Conservation (phyloP, 2,888 invertebrate species). For the Emesis furor region DNA sequence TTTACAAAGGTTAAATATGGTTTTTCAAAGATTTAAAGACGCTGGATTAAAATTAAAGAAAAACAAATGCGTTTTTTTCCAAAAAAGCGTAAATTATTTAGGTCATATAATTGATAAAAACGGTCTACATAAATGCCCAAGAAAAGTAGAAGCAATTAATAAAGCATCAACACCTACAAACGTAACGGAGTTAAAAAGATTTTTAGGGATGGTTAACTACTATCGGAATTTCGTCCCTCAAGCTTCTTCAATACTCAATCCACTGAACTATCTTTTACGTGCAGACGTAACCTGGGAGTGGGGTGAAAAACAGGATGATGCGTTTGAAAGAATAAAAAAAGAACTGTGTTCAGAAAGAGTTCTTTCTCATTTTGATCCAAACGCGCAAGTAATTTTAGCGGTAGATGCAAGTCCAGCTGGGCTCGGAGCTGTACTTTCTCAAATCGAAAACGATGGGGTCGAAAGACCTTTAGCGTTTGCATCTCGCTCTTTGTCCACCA, state of each 20-base stretch:
- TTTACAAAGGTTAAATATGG: constrained; percentile 32
- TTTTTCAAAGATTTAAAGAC: constrained; percentile 51
- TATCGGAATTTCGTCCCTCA: no score
- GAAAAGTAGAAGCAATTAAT: no score
- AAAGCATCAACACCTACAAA: no score
- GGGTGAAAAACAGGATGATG: constrained; percentile 27
- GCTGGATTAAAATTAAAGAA: constrained; percentile 47
- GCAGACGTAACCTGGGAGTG: constrained; percentile 55
- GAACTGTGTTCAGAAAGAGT: constrained; percentile 28
- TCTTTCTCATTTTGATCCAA: constrained; percentile 42
- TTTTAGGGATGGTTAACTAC: no score
- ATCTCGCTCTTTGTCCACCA: constrained; percentile 63
- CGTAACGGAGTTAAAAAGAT: no score
- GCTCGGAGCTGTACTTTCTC: constrained; percentile 51
- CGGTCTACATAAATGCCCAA: no score
- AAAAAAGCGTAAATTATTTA: no score
- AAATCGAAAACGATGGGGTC: constrained; percentile 28
- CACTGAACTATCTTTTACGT: constrained; percentile 63
- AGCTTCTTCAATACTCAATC: constrained; percentile 1
- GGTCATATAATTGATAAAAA: no score
- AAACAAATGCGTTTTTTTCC: constrained; percentile 24
- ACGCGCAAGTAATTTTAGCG: constrained; percentile 45
- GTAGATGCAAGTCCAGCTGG: constrained; percentile 55
- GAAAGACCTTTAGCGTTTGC: constrained; percentile 71
- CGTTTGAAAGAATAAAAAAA: constrained; percentile 35